Conservation (phyloP, 2,888 invertebrate species). For the Allygus modestus region DNA sequence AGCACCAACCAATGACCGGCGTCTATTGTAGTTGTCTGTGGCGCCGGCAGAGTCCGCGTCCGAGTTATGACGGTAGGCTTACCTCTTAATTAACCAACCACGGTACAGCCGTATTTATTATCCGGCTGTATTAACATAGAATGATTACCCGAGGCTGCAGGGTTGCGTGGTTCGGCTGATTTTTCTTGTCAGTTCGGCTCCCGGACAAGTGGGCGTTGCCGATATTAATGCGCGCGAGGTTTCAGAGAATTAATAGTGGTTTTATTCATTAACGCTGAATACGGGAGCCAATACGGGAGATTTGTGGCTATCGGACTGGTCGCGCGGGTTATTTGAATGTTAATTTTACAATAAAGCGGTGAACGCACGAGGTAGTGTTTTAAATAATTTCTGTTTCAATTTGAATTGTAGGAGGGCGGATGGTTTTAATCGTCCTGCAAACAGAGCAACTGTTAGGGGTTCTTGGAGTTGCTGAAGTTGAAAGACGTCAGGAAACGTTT, state of each 20-base stretch:
- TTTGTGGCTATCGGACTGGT: constrained; percentile 20
- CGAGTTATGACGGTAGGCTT: background rate
- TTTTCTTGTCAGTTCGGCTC: constrained; percentile 24
- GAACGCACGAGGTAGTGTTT: background rate
- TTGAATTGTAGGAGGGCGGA: background rate
- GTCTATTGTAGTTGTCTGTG: background rate
- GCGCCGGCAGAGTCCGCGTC: background rate
- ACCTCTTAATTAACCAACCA: constrained; percentile 12
- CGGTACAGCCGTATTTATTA: constrained; percentile 17
- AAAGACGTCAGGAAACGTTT: no score
- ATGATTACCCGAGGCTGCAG: background rate
- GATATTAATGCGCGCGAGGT: constrained; percentile 18
- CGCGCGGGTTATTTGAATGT: constrained; percentile 6
- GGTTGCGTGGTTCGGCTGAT: constrained; percentile 17
- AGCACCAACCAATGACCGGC: no score
- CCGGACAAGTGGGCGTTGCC: constrained; percentile 12
- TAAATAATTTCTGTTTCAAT: background rate
- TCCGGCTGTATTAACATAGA: constrained; percentile 27
- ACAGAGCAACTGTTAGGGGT: no score
- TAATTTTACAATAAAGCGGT: constrained; percentile 27
- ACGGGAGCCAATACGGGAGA: constrained; percentile 34
- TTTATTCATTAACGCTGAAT: constrained; percentile 43
- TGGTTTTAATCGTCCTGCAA: no score
- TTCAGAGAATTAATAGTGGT: constrained; percentile 24
- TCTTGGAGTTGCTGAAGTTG: no score